phyloP scores from a whole-genome alignment of 2,797 vertebrate species.

The Coccyzus lansbergi region DNA sequence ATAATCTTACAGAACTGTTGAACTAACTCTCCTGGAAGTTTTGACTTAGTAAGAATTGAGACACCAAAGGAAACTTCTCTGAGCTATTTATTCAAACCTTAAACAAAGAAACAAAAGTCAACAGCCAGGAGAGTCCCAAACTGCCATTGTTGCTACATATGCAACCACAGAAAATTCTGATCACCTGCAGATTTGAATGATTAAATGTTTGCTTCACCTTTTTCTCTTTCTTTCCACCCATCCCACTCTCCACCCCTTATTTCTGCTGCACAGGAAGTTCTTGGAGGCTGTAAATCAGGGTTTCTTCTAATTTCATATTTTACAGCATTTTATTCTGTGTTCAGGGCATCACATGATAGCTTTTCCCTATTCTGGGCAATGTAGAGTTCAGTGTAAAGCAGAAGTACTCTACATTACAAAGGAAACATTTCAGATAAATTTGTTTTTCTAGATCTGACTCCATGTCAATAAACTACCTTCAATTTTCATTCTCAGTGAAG shows the following conservation, averaged over 20 bases:
- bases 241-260: too few species aligned
- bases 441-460: background rate
- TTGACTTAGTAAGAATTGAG: background rate
- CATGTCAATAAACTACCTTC: background rate
- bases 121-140: background rate
- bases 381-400: background rate
- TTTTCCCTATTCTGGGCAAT: background rate
- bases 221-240: background rate
- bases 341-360: background rate
- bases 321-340: background rate
- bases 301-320: background rate
- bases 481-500: background rate
- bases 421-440: background rate
- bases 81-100: background rate
- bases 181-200: background rate
- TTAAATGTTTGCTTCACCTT: background rate
- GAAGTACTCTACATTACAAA: background rate
- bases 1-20: background rate
- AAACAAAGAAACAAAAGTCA: background rate
- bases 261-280: background rate
- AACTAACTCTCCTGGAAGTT: background rate
- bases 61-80: background rate
- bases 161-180: background rate
- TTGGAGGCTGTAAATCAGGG: background rate
- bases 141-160: background rate